These are phyloP conservation scores for Hucho hucho DNA, from an alignment of 2,113 vertebrate species.

Conservation along the genomic window DNA sequence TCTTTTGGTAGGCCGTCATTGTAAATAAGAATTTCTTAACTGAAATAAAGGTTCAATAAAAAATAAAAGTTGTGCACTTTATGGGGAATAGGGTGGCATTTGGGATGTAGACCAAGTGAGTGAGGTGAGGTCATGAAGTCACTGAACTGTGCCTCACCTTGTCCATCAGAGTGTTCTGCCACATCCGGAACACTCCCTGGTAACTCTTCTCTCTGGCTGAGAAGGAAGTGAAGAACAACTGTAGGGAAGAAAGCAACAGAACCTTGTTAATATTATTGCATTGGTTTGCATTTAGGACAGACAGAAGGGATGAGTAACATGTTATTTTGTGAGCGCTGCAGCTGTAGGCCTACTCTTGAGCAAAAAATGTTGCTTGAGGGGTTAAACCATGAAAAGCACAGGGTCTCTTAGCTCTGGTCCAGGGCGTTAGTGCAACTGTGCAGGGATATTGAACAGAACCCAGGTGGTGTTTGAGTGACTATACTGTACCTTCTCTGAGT, in stretches of 20 bases:
- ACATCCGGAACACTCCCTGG: constrained; percentile 85
- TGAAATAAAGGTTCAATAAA: too few species aligned
- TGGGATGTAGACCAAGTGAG: too few species aligned
- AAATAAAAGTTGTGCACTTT: too few species aligned
- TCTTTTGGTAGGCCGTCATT: too few species aligned
- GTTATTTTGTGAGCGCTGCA: background rate
- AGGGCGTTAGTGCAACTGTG: background rate
- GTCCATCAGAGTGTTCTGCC: constrained; percentile 88
- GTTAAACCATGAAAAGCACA: background rate
- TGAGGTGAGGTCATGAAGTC: too few species aligned
- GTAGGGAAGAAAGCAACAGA: background rate
- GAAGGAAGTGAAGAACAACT: constrained; percentile 94
- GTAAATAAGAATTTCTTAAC: too few species aligned
- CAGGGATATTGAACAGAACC: background rate
- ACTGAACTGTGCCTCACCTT: constrained; percentile 74
- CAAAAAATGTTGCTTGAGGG: background rate
- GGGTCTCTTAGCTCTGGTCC: too few species aligned
- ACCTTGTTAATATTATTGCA: background rate
- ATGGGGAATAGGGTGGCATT: too few species aligned
- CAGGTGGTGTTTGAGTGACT: background rate
- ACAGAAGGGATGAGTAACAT: too few species aligned
- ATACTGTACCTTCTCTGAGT: constrained; percentile 81
- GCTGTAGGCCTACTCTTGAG: background rate
- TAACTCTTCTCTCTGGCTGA: constrained; percentile 90
- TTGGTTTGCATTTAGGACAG: background rate